Base-by-base conservation (phyloP, 2,797 vertebrate genomes). In the Sebastes matsubarae region DNA sequence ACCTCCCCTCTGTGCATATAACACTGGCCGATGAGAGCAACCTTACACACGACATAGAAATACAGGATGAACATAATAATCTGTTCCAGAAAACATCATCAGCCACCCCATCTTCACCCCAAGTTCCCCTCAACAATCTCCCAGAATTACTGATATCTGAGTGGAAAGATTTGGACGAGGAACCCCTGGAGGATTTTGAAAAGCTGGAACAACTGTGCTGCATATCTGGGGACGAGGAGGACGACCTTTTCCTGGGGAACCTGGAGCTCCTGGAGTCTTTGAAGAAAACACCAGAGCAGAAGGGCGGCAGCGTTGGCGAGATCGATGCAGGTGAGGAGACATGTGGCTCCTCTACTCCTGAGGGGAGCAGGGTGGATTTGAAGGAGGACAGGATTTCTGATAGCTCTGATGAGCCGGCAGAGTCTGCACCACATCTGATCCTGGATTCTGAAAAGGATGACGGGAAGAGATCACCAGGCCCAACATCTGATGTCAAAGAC, bases 121-220 rank as follows among this genome's bases (percentile, higher is more conserved):
- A 94, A 66, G 83, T 85, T 79, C 91, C 94, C 20, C 85, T 94
- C 29, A 95, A 93, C 79, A 93, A 91, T 67, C 94, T 96, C 72
- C 96, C 96, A 24, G 94, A 96, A 63, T 78, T 96, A 82, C 80
- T 97, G 68, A 96, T 97, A 88, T 97, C 96, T n/a, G 96, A 96
- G 75, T 97, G 96, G 96, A 97, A 96, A 86, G 94, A 96, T 86
- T 87, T 96, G 87, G 95, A 97, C 11, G 95, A 96, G 81, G 96
- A 97, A 79, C 93, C 95, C 16, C 81, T 97, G 80, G 96, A 97
- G 86, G 96, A 97, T 75, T 97, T 97, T 87, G 96, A 97, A 89
- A 97, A 96, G 87, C 93, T 97, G 58, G 96, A 97, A 71, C 93
- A 96, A 75, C 88, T 97, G 74, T 97, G 96, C 79, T 94, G 93